Base-by-base conservation (phyloP, 2,888 invertebrate species). In the Sarcophaga carnaria region DNA sequence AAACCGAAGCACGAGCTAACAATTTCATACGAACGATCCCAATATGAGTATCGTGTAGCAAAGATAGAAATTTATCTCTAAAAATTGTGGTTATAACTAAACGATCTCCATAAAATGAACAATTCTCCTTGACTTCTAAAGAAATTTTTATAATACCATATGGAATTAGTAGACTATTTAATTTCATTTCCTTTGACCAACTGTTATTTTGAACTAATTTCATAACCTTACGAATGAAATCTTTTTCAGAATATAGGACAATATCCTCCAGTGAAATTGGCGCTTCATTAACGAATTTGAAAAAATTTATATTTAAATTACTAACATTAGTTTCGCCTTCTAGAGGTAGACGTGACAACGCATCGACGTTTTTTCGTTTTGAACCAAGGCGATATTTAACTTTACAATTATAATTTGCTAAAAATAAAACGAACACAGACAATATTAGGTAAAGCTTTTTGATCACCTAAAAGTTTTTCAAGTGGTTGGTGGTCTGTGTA, bases 381-480 rank as follows among this genome's bases (percentile, higher is more conserved):
- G 25, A 17, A 8, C 83, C 78, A 3, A 78, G 72, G 3, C 74
- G 83, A 60, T 83, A 83, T 67, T 72, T 70, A 49, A 83, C 63
- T 45, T 54, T 71, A 49, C 80, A 88, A 27, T 83, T 74, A 45
- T 88, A 88, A 72, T 88, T 88, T 59, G 75, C 81, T 4, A 88
- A 12, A 69, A 86, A 80, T 1, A 83, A 60, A 88, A 14, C 83
- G 76, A 49, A 49, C 62, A 8, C 79, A 82, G 8, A 81, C 76
- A 12, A 84, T 70, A 75, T 79, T 81, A 11, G 78, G 64, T 14
- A 81, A 45, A 10, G 79, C 84, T n/a, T 87, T 87, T 74, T 87
- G 79, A 37, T 85, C 87, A 10, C 87, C 83, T 37, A 87, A 70
- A 45, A 85, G 74, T 20, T 74, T 83, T 59, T 85, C 83, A 3